Percentiles rank a stretch among this genome's conserved stretches.
Conservation (phyloP, 30 jellyfish, hydroid and myxozoan species). For the Turritopsis rubra region DNA sequence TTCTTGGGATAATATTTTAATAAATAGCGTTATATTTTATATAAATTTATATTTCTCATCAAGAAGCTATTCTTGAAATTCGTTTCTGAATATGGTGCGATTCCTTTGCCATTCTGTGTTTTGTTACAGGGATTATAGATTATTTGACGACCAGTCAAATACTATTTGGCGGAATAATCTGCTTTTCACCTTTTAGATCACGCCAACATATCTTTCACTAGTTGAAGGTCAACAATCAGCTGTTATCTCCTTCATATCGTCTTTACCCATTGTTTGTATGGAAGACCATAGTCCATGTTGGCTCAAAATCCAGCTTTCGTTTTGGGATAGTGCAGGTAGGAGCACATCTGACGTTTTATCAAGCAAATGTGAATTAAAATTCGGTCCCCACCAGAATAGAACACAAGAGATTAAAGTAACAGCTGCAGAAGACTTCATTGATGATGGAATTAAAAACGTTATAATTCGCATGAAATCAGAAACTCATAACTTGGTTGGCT, state of each 20-base stretch:
- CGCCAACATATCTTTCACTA: not conserved
- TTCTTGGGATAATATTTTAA: too few species aligned
- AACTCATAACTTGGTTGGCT: not conserved
- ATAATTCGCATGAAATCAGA: not conserved
- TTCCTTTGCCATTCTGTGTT: not conserved
- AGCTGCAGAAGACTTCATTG: conserved; percentile 3
- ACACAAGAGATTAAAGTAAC: not conserved
- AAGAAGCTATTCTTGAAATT: too few species aligned
- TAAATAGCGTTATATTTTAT: too few species aligned
- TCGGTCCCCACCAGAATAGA: not conserved
- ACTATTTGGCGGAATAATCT: not conserved
- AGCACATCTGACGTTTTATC: not conserved
- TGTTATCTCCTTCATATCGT: not conserved
- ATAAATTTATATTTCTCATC: too few species aligned
- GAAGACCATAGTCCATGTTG: not conserved
- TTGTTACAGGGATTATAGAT: not conserved
- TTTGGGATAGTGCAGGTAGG: not conserved
- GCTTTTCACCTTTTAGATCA: not conserved
- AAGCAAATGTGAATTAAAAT: not conserved
- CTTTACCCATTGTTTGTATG: not conserved
- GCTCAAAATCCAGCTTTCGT: not conserved
- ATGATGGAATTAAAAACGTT: not conserved
- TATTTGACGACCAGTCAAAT: not conserved
- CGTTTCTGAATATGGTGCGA: too few species aligned
- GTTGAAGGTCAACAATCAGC: not conserved